These are phyloP conservation scores for Lysiphlebus fabarum DNA, from an alignment of 1,140 invertebrate species.

Conservation along the genomic window DNA sequence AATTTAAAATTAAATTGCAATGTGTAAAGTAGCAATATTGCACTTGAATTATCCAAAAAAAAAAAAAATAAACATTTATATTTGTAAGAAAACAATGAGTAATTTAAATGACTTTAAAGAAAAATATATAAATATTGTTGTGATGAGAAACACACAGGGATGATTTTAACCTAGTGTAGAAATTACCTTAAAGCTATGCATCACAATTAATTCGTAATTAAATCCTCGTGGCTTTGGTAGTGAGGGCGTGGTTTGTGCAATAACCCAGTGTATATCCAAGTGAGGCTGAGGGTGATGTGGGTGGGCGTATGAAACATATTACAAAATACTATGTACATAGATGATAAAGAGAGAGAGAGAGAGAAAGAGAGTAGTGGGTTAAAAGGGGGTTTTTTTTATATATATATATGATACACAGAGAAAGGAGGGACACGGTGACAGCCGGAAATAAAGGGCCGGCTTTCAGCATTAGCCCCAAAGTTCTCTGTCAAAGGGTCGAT, in stretches of 20 bases:
- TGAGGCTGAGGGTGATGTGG: constrained; percentile 15
- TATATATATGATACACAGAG: too few species aligned
- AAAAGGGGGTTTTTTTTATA: neutral
- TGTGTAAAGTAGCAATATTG: too few species aligned
- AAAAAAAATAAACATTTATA: too few species aligned
- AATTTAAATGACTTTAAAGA: too few species aligned
- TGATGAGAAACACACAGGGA: constrained; percentile 7
- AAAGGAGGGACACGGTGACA: constrained; percentile 31
- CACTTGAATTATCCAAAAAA: too few species aligned
- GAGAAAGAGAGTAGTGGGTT: constrained; percentile 36
- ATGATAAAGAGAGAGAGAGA: constrained; percentile 3
- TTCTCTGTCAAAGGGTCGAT: constrained; percentile 41
- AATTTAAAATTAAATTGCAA: too few species aligned
- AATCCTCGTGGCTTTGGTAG: constrained; percentile 35
- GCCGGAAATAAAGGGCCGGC: constrained; percentile 47
- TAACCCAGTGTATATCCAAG: constrained; percentile 18
- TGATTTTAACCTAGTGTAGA: constrained; percentile 30
- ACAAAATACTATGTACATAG: neutral
- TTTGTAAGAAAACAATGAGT: too few species aligned
- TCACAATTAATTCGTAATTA: constrained; percentile 47
- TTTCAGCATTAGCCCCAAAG: constrained; percentile 33
- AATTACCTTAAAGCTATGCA: constrained; percentile 38
- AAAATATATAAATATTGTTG: neutral
- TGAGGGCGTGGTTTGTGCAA: constrained; percentile 21
- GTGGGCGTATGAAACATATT: constrained; percentile 18